Percentiles rank a stretch among this genome's conserved stretches.
Evolutionary conservation across 2,113 vertebrate species (phyloP).

Genomic region (Oryzias celebensis): DNA sequence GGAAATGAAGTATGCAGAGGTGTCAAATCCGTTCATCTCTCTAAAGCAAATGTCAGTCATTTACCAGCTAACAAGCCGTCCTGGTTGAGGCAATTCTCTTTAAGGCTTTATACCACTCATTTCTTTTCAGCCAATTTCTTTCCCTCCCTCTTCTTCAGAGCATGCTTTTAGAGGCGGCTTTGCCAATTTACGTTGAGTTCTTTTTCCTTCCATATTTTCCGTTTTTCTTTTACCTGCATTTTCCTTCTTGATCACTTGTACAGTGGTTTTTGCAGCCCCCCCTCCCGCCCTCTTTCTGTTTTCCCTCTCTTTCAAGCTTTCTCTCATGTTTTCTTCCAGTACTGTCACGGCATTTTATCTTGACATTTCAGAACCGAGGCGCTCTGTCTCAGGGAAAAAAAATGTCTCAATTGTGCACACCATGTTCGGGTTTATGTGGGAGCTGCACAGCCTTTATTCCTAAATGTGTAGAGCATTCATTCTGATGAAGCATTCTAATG

Average conservation of each 20-base stretch:
- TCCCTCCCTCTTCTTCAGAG: constrained; percentile 21
- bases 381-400: constrained; percentile 38
- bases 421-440: constrained; percentile 36
- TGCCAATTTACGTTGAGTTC: constrained; percentile 66
- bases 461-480: constrained; percentile 46
- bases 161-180: constrained; percentile 57
- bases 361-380: constrained; percentile 63
- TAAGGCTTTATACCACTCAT: constrained; percentile 48
- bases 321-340: constrained; percentile 50
- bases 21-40: constrained; percentile 69
- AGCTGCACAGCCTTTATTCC: constrained; percentile 24
- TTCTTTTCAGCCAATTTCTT: constrained; percentile 39
- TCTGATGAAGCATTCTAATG: constrained; percentile 34
- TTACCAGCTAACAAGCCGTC: constrained; percentile 70
- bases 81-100: constrained; percentile 40
- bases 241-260: constrained; percentile 62
- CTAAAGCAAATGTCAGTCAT: constrained; percentile 66
- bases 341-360: constrained; percentile 60
- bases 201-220: constrained; percentile 44
- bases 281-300: constrained; percentile 5
- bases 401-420: constrained; percentile 64
- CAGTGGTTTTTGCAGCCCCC: constrained; percentile 21
- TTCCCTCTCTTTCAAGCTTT: constrained; percentile 30
- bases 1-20: constrained; percentile 56
- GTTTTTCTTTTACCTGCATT: constrained; percentile 55